Evolutionary conservation across 2,113 vertebrate genomes (phyloP).

Genomic region (Pteropus alecto): DNA sequence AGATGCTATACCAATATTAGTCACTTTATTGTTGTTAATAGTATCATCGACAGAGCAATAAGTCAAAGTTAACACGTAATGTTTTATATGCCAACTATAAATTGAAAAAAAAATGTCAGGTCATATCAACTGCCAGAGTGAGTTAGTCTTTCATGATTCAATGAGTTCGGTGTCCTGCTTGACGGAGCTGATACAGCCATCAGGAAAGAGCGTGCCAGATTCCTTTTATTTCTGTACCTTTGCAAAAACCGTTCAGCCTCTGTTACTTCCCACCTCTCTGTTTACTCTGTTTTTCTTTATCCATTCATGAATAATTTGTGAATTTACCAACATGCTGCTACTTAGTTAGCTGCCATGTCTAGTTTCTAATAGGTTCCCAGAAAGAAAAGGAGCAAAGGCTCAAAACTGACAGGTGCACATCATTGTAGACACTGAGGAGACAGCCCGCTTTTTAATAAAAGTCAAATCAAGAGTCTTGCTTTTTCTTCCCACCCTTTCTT

Average conservation of each 20-base stretch:
- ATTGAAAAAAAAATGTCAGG: neutral
- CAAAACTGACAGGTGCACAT: neutral
- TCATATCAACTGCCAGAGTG: neutral
- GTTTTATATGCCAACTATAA: neutral
- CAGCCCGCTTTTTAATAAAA: neutral
- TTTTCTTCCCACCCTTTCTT: neutral
- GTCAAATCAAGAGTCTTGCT: neutral
- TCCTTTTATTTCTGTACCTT: neutral
- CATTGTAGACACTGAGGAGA: neutral
- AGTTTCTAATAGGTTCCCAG: neutral
- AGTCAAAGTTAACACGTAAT: neutral
- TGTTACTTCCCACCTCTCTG: neutral
- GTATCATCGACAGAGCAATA: neutral
- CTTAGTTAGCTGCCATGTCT: neutral
- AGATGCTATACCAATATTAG: neutral
- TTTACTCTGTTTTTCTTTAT: neutral
- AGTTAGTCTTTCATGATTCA: neutral
- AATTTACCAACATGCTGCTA: neutral
- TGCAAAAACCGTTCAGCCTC: neutral
- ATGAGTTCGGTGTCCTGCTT: neutral
- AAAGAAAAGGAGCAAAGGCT: neutral
- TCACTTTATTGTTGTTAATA: neutral
- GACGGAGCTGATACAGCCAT: fast-evolving
- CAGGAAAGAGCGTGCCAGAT: neutral
- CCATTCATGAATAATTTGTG: neutral